Conservation (phyloP, 2,888 invertebrate species). For the Odontocolon sp. region DNA sequence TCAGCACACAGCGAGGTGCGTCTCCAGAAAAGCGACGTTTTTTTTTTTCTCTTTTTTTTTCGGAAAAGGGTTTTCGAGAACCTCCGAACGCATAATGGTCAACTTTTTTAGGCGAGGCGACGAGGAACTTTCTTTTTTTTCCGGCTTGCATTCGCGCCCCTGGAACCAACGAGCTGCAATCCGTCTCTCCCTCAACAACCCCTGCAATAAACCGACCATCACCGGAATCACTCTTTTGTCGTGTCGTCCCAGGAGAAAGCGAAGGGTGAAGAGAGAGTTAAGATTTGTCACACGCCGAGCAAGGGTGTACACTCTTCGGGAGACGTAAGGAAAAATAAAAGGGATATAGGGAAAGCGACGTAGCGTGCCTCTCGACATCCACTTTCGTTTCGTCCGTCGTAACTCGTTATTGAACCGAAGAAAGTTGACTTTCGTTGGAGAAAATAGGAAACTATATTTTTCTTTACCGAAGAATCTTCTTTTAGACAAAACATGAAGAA, state of each 20-base stretch:
- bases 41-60: slow-evolving; percentile 30
- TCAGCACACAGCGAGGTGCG: slow-evolving; percentile 54
- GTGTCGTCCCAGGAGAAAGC: slow-evolving; percentile 71
- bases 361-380: slow-evolving; percentile 15
- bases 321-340: slow-evolving; percentile 39
- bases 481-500: too few relatives aligned
- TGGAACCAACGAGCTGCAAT: slow-evolving; percentile 36
- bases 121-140: slow-evolving; percentile 73
- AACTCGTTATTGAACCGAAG: neutral
- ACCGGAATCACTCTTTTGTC: slow-evolving; percentile 67
- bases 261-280: slow-evolving; percentile 60
- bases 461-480: too few relatives aligned
- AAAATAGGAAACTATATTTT: neutral
- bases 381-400: slow-evolving; percentile 13
- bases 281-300: slow-evolving; percentile 65
- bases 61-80: slow-evolving; percentile 72
- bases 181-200: slow-evolving; percentile 71
- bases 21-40: slow-evolving; percentile 47
- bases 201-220: slow-evolving; percentile 77
- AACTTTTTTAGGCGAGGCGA: slow-evolving; percentile 64
- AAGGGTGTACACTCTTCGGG: slow-evolving; percentile 53
- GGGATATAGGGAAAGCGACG: slow-evolving; percentile 18
- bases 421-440: neutral
- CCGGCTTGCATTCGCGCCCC: slow-evolving; percentile 52
- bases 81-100: slow-evolving; percentile 53